Evolutionary conservation across 2,113 vertebrate genomes (phyloP), one percentile per base, ranked within the genome.

Genomic region (Camelus bactrianus): DNA sequence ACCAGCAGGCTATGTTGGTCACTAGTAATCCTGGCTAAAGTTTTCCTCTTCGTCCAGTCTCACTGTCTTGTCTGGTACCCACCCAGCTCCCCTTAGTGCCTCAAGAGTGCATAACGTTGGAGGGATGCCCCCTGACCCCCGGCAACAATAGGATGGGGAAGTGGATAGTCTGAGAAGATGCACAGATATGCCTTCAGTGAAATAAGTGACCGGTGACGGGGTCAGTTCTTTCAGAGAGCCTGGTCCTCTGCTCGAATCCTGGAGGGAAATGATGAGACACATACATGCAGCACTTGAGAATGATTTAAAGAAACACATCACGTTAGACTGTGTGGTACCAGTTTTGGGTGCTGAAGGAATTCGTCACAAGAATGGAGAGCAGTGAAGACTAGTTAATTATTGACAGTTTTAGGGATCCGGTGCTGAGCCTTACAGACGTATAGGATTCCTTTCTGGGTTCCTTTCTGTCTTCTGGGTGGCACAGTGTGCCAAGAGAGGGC

Each of bases 121-220:
- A 38, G 13, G 28, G n/a, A 8, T 62, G 70, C 2, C 7, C 32
- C 28, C 22, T 16, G 7, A 0, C 26, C 5, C 8, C 11, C 1
- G 1, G n/a, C 14, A 60, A 5, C 80, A 88, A n/a, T 16, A 62
- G 62, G 10, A 13, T 42, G 67, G 35, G 26, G 13, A 42, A 48
- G 26, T n/a, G 30, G 30, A 10, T 56, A 46, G 77, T 42, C 77
- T 81, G 30, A 84, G 72, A 76, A 77, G 83, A 46, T 50, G 30
- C 19, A 24, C 77, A 75, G 67, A 2, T 56, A 13, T 20, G 65
- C 14, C 17, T 54, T 35, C 69, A 56, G 54, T 87, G 50, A 69
- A 35, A 13, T 50, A 38, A 70, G 15, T 42, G n/a, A 38, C 64
- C 9, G 4, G 28, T 4, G 56, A 93, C 35, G 58, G 52, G 52